A percentile compares a stretch with the other conserved stretches of the same genome.
Evolutionary conservation across 2,797 vertebrate genomes (phyloP).

Genomic region (Megaceryle alcyon): DNA sequence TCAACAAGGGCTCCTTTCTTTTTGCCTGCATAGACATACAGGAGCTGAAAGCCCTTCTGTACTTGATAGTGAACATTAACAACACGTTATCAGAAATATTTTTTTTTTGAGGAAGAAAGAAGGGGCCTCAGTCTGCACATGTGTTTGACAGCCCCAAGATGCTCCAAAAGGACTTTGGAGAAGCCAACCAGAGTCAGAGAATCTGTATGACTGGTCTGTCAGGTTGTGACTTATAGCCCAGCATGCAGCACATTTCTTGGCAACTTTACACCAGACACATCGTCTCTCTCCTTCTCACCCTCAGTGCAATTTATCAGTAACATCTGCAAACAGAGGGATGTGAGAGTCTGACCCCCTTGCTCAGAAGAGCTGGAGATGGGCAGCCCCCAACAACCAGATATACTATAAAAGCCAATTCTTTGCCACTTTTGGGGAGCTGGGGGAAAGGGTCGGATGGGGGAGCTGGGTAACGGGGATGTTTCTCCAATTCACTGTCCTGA

Average conservation of each 20-base stretch:
- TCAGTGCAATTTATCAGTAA: not conserved
- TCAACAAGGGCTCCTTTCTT: not conserved
- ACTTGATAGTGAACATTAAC: not conserved
- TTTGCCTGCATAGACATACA: not conserved
- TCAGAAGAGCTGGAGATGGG: not conserved
- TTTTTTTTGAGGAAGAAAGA: not conserved
- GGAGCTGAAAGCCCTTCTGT: not conserved
- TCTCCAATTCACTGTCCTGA: not conserved
- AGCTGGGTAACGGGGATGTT: not conserved
- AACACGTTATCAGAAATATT: not conserved
- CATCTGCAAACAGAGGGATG: not conserved
- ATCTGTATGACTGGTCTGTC: not conserved
- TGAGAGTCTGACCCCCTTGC: not conserved
- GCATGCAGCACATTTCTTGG: not conserved
- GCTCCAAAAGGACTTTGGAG: not conserved
- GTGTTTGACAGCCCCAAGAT: not conserved
- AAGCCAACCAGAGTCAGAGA: not conserved
- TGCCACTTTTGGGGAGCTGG: not conserved
- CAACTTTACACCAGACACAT: not conserved
- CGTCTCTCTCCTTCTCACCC: not conserved
- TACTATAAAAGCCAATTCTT: not conserved
- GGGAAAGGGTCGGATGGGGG: not conserved
- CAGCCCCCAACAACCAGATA: not conserved
- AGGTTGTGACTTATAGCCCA: not conserved
- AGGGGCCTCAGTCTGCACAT: not conserved